Evolutionary conservation across 2,888 invertebrate genomes (phyloP).

Genomic region (Thereva nobilitata): DNA sequence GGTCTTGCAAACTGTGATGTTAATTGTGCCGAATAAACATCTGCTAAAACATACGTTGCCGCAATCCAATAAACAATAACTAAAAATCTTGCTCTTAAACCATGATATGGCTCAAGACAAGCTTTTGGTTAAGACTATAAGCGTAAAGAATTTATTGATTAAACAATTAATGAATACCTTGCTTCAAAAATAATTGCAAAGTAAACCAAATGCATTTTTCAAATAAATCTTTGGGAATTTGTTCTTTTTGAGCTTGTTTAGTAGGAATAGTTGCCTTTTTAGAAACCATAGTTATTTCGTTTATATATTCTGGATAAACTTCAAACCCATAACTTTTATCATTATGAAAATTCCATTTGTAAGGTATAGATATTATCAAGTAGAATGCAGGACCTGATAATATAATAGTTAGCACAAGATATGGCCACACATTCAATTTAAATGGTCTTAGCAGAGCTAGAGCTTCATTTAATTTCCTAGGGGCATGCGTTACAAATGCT

Average conservation of each 20-base stretch:
- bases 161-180: too few relatives aligned
- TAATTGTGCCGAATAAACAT: conserved; percentile 78
- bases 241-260: not conserved
- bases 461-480: conserved; percentile 73
- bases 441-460: conserved; percentile 74
- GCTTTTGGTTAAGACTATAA: conserved; percentile 45
- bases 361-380: conserved; percentile 67
- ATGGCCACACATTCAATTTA: conserved; percentile 76
- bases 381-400: conserved; percentile 73
- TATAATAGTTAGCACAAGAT: conserved; percentile 67
- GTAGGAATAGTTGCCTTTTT: conserved; percentile 26
- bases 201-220: conserved; percentile 75
- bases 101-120: conserved; percentile 62
- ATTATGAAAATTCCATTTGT: conserved; percentile 44
- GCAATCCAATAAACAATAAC: conserved; percentile 72
- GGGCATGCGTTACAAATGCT: conserved; percentile 76
- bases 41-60: conserved; percentile 76
- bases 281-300: conserved; percentile 50
- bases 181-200: conserved; percentile 56
- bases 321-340: conserved; percentile 9
- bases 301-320: conserved; percentile 51
- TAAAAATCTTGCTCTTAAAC: conserved; percentile 70
- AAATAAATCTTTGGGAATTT: conserved; percentile 57
- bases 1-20: conserved; percentile 75
- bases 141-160: not conserved